Evolutionary conservation across 2,113 vertebrate genomes (phyloP), one percentile per base, ranked within the genome.

Genomic region (Sinocyclocheilus grahami): DNA sequence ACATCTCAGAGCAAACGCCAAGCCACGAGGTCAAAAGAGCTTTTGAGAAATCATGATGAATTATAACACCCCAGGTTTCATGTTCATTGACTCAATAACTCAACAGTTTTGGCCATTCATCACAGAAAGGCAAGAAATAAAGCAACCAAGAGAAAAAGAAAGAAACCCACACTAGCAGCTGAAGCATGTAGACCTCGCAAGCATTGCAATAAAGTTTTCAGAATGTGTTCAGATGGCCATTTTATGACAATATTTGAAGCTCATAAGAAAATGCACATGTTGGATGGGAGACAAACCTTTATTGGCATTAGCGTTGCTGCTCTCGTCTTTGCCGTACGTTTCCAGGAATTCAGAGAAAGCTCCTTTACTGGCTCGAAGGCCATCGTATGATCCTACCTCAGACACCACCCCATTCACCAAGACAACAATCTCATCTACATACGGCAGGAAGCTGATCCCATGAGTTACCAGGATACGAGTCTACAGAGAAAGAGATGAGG

Each of bases 401-500:
- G 96, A 95, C 71, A 99, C 87, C 2, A 87, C 79, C 65, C 98
- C 98, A 55, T 95, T 92, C 85, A 93, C 92, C 91, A 99, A 86
- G 69, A 99, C 96, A 72, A 99, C 92, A 3, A 99, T 96, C 90
- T 97, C 95, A 93, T 99, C 96, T 0, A 95, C 95, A 22, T 94
- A 92, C 11, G 97, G 97, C 91, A 99, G 94, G 92, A 98, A 99
- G 86, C 94, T 94, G 71, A 99, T 84, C 22, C 95, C 93, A 33
- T 99, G 98, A 0, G 98, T 99, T 87, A 99, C 97, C 92, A 99
- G 92, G 89, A 99, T 93, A 71, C 97, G 96, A 1, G 98, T 99
- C 98, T 99, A 93, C 77, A 86, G 60, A 75, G 53, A 46, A 33
- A 65, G 46, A 69, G 16, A 42, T n/a, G 74, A 24, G 9, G 16